Evolutionary conservation across 1,140 invertebrate genomes (phyloP).

Genomic region (Achroia grisella): DNA sequence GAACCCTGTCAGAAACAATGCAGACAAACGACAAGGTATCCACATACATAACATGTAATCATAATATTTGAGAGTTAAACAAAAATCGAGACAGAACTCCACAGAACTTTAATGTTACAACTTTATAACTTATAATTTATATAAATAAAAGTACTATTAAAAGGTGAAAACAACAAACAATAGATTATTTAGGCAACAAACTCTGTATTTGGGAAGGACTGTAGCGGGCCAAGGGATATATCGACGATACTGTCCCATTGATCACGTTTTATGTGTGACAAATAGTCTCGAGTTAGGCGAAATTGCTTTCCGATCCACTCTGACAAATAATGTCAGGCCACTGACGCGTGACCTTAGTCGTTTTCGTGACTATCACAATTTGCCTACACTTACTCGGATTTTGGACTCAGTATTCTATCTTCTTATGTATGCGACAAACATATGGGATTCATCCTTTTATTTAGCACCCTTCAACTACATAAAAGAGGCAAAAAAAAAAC

Average conservation of each 20-base stretch:
- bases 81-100: too few relatives aligned
- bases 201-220: not conserved
- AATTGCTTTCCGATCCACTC: conserved; percentile 68
- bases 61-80: too few relatives aligned
- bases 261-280: conserved; percentile 69
- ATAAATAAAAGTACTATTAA: too few relatives aligned
- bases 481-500: conserved; percentile 28
- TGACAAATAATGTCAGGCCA: conserved; percentile 64
- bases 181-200: too few relatives aligned
- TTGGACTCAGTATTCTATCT: conserved; percentile 20
- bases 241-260: conserved; percentile 39
- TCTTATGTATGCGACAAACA: conserved; percentile 29
- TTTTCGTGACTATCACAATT: conserved; percentile 52
- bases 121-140: too few relatives aligned
- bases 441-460: conserved; percentile 27
- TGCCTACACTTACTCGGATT: conserved; percentile 27
- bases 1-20: too few relatives aligned
- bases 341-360: conserved; percentile 53
- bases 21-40: too few relatives aligned
- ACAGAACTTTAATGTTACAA: too few relatives aligned
- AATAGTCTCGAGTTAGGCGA: conserved; percentile 63
- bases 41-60: too few relatives aligned
- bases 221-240: conserved; percentile 23
- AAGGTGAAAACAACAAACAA: too few relatives aligned
- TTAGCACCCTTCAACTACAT: conserved; percentile 26